Evolutionary conservation across 1,140 invertebrate genomes (phyloP).

Genomic region (Rhyzopertha dominica): DNA sequence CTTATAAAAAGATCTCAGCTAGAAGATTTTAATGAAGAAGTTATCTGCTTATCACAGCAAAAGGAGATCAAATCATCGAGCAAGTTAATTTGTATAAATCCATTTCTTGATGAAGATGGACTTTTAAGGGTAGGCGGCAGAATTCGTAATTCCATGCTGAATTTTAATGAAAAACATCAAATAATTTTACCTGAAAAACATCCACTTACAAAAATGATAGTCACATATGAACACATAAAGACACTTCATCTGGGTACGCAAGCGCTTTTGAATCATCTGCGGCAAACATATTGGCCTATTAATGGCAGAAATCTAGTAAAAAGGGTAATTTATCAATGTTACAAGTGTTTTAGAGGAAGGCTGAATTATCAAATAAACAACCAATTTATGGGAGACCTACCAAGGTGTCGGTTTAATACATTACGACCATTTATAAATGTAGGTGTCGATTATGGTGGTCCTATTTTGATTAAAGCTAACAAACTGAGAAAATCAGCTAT

Average conservation of each 20-base stretch:
- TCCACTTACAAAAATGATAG: slow-evolving; percentile 17
- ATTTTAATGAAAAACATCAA: slow-evolving; percentile 19
- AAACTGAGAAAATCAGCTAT: background rate
- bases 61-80: slow-evolving; percentile 1
- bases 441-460: slow-evolving; percentile 39
- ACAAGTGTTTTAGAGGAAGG: slow-evolving; percentile 20
- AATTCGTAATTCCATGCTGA: slow-evolving; percentile 5
- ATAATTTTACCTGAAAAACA: slow-evolving; percentile 17
- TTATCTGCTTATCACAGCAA: slow-evolving; percentile 1
- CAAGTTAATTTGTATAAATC: slow-evolving; percentile 11
- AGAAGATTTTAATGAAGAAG: slow-evolving; percentile 8
- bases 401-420: slow-evolving; percentile 22
- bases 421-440: slow-evolving; percentile 26
- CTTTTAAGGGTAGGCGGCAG: slow-evolving; percentile 19
- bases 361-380: background rate
- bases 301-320: slow-evolving; percentile 22
- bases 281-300: slow-evolving; percentile 11
- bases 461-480: slow-evolving; percentile 20
- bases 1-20: slow-evolving; percentile 11
- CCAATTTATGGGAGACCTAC: slow-evolving; percentile 25
- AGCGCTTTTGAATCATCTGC: slow-evolving; percentile 2
- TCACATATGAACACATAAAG: slow-evolving; percentile 18
- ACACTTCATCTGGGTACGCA: slow-evolving; percentile 5
- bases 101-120: slow-evolving; percentile 16
- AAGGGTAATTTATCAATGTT: slow-evolving; percentile 3